Base-by-base conservation (phyloP, 2,797 vertebrate species). In the Gymnoscopelus braueri region DNA sequence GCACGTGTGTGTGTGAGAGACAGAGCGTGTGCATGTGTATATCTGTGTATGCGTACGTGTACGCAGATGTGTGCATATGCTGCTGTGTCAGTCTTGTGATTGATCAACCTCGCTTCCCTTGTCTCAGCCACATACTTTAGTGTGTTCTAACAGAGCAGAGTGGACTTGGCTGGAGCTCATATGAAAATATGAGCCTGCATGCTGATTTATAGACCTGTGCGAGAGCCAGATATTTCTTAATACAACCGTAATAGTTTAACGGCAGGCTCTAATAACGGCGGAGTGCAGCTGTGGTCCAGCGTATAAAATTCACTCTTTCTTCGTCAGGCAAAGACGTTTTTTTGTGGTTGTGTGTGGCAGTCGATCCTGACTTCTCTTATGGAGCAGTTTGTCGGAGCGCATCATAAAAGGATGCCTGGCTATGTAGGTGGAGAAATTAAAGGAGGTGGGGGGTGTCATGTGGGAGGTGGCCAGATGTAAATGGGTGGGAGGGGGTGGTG, bases 151-250 rank as follows among this genome's bases (percentile, higher is more conserved):
- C 63, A 59, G 29, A 83, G 67, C 59, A 63, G 60, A 73, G 63
- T 68, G 63, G 72, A 77, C 63, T 81, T 83, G 83, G 79, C 83
- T 65, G 39, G 57, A 0, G 8, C 58, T 74, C 52, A 60, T 71
- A 79, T 76, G 49, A 72, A 87, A 88, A 74, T 71, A 74, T 60
- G 35, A 65, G 53, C 12, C 52, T 67, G 50, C 32, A 48, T 26
- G 14, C 47, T 72, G 71, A 86, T 86, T 84, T 77, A 77, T 82
- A 51, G 47, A 3, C 57, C 67, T 73, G 72, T 79, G 48, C 12
- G 1, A 14, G 6, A 55, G 80, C 75, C 80, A 80, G 49, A 29
- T 83, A 65, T 82, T 79, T 87, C 71, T 77, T 75, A 76, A 79
- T 67, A 35, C 50, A 14, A 64, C 50, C 32, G 23, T 61, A 81